These are phyloP conservation scores for Ridgeia piscesae DNA, from an alignment of 1,140 invertebrate genomes.

Conservation along the genomic window DNA sequence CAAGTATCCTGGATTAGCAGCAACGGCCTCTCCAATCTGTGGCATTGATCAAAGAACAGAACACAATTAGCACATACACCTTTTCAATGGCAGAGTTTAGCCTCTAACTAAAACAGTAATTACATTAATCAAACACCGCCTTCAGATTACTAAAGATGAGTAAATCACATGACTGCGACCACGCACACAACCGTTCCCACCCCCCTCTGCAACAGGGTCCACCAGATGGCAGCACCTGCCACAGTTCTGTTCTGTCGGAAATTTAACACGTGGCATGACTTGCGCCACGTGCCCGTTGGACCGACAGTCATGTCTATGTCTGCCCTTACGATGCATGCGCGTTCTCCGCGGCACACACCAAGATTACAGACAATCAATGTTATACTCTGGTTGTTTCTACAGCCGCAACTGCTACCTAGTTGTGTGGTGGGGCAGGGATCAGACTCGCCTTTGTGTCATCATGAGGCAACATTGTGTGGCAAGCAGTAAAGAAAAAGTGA, in stretches of 20 bases:
- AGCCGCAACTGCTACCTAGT: conserved; percentile 11
- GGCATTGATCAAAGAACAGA: conserved; percentile 62
- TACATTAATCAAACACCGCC: not conserved
- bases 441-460: conserved; percentile 26
- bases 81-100: no score
- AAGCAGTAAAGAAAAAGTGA: not conserved
- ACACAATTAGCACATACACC: not conserved
- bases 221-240: not conserved
- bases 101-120: not conserved
- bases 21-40: conserved; percentile 92
- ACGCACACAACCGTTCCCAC: not conserved
- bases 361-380: conserved; percentile 40
- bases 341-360: conserved; percentile 32
- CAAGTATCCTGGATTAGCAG: conserved; percentile 93
- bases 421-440: not conserved
- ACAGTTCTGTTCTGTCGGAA: not conserved
- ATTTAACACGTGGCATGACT: not conserved
- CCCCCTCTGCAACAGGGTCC: not conserved
- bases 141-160: conserved; percentile 59
- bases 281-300: conserved; percentile 17
- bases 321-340: conserved; percentile 34
- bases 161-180: conserved; percentile 24
- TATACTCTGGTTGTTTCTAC: conserved; percentile 13
- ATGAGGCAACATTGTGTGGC: no score
- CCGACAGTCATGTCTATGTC: conserved; percentile 31